Evolutionary conservation across 2,888 invertebrate species (phyloP), one percentile per base, ranked within the genome.

Genomic region (Acleris literana): DNA sequence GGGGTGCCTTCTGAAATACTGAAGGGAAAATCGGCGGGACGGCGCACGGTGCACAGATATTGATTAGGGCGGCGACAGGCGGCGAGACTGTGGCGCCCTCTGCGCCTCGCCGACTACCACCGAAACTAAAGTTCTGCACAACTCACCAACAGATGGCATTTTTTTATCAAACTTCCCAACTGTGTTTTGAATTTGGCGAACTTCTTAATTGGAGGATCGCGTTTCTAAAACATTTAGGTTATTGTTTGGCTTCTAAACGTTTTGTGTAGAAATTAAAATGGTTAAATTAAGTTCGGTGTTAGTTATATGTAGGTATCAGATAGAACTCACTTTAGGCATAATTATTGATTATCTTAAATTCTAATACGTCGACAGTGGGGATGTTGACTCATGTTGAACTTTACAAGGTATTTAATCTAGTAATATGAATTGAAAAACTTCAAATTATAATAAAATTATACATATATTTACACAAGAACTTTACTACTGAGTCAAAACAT

Each of bases 41-140:
- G 76, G 90, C 90, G 91, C 90, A 87, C 84, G 84, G 82, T 83
- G 72, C 68, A 68, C 49, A 63, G 74, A 71, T 92, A 92, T 92
- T 88, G 91, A 92, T 92, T 88, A 87, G 90, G 91, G 91, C 89
- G 91, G 91, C 79, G 84, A 85, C 86, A 68, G 73, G 74, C 74
- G 58, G 71, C 78, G 71, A 25, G 25, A 72, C 70, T 20, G 70
- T 70, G 70, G 80, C 81, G 90, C 82, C 85, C 78, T 76, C 87
- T 82, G 68, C 68, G 64, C 53, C 57, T 46, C 39, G 54, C 58
- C 13, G 16, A 64, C 69, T 67, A 61, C 58, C 63, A 68, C n/a
- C 61, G 70, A 67, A 64, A 57, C 25, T 46, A 43, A 48, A 63
- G 72, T 71, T 76, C 70, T 46, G 33, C 25, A 22, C 16, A 49